Percentiles rank a stretch among this genome's conserved stretches.
These are phyloP conservation scores for Crax fasciolata DNA, from an alignment of 2,797 vertebrate genomes.

Conservation along the genomic window DNA sequence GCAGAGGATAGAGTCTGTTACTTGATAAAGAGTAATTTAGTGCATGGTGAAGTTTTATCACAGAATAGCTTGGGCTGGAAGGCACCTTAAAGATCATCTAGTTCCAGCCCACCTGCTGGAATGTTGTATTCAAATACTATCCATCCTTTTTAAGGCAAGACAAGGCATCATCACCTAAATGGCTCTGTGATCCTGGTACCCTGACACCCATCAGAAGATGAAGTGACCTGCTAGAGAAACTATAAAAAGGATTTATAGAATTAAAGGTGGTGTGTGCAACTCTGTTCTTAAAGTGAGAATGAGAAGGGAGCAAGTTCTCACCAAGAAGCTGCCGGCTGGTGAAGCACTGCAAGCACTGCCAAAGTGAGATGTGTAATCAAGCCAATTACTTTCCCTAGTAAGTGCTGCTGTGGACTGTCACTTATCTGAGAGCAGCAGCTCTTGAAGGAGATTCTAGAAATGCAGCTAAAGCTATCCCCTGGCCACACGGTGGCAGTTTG, in stretches of 20 bases:
- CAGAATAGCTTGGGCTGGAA: background rate
- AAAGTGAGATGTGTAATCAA: fast-evolving
- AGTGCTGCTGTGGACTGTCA: background rate
- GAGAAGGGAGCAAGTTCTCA: background rate
- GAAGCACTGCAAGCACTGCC: fast-evolving
- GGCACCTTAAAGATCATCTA: background rate
- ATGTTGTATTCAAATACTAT: background rate
- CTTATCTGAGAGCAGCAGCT: background rate
- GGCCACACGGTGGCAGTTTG: slow-evolving; percentile 80
- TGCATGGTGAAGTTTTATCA: background rate
- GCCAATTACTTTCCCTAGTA: background rate
- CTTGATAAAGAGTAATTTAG: background rate
- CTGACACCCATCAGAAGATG: background rate
- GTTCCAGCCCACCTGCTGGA: background rate
- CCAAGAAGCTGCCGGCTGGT: background rate
- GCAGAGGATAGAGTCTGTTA: background rate
- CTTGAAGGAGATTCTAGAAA: background rate
- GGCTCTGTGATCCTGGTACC: background rate
- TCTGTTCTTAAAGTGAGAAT: background rate
- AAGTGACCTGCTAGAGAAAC: background rate
- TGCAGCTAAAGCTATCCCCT: background rate
- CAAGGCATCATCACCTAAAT: background rate
- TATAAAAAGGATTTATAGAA: background rate
- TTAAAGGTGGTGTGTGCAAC: background rate
- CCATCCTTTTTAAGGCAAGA: background rate